Conservation (phyloP, 2,113 vertebrate genomes). For the Sinocyclocheilus maitianheensis region DNA sequence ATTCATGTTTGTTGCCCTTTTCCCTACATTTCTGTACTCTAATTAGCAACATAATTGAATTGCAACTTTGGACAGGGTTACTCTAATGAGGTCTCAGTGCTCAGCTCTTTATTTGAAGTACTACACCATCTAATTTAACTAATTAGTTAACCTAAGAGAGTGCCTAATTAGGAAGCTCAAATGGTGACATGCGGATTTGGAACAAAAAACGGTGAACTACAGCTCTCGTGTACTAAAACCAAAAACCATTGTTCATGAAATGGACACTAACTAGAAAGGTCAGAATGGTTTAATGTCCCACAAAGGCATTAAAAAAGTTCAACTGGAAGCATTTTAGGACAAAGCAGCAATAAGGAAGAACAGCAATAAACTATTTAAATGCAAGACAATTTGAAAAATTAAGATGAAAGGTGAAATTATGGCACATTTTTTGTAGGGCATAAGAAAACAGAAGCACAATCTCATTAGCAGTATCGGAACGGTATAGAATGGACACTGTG, state of each 20-base stretch:
- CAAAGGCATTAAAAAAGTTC: neutral
- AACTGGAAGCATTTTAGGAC: neutral
- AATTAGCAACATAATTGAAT: neutral
- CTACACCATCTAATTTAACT: slow-evolving; percentile 44
- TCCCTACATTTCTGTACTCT: neutral
- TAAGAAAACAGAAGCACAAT: slow-evolving; percentile 52
- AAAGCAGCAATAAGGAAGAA: neutral
- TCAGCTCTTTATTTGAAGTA: slow-evolving; percentile 23
- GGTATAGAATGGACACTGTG: slow-evolving; percentile 63
- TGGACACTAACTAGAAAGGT: neutral
- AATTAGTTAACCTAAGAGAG: slow-evolving; percentile 43
- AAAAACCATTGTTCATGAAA: neutral
- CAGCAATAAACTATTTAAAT: neutral
- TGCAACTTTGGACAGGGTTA: neutral
- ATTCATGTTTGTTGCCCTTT: neutral
- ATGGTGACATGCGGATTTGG: slow-evolving; percentile 33
- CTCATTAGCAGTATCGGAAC: slow-evolving; percentile 58
- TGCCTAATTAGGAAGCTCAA: slow-evolving; percentile 41
- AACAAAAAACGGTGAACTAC: slow-evolving; percentile 29
- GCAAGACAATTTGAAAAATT: neutral
- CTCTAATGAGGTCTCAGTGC: neutral
- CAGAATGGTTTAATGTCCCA: neutral
- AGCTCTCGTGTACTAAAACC: neutral
- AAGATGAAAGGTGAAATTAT: neutral
- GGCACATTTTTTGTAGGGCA: slow-evolving; percentile 28